These are phyloP conservation scores for Phaethornis superciliosus DNA, from an alignment of 2,113 vertebrate species.

Conservation along the genomic window DNA sequence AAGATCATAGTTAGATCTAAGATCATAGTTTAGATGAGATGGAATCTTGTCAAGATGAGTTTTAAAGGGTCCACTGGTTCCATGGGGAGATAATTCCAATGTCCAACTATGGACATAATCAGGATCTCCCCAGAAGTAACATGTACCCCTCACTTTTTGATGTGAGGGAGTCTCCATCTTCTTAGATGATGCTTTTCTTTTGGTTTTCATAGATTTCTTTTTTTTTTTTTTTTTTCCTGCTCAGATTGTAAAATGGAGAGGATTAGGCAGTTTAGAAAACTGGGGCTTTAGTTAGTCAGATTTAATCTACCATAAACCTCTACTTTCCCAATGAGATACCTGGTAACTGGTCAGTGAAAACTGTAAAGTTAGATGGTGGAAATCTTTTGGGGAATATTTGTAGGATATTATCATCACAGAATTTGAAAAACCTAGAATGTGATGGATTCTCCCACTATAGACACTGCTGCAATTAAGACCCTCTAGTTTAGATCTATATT, in stretches of 20 bases:
- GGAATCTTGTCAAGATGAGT: too few relatives aligned
- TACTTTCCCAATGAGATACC: neutral
- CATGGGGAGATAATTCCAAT: too few relatives aligned
- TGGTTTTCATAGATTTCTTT: neutral
- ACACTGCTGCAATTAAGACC: neutral
- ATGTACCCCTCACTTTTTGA: too few relatives aligned
- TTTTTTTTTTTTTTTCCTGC: neutral
- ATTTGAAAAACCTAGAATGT: neutral
- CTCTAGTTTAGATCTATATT: neutral
- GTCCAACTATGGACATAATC: too few relatives aligned
- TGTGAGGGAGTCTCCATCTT: too few relatives aligned
- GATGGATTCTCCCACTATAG: neutral
- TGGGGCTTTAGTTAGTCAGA: neutral
- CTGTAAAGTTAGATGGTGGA: neutral
- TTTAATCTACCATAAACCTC: neutral
- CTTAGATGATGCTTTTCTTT: neutral
- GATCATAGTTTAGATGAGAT: too few relatives aligned
- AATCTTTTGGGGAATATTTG: neutral
- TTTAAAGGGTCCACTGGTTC: too few relatives aligned
- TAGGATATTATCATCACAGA: neutral
- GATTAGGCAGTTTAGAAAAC: neutral
- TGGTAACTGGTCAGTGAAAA: rapidly evolving
- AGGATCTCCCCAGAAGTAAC: too few relatives aligned
- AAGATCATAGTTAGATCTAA: too few relatives aligned
- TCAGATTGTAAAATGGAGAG: neutral